A percentile compares a stretch with the other conserved stretches of the same genome.
phyloP scores from a whole-genome alignment of 2,113 vertebrate genomes.

The Lophura nycthemera region DNA sequence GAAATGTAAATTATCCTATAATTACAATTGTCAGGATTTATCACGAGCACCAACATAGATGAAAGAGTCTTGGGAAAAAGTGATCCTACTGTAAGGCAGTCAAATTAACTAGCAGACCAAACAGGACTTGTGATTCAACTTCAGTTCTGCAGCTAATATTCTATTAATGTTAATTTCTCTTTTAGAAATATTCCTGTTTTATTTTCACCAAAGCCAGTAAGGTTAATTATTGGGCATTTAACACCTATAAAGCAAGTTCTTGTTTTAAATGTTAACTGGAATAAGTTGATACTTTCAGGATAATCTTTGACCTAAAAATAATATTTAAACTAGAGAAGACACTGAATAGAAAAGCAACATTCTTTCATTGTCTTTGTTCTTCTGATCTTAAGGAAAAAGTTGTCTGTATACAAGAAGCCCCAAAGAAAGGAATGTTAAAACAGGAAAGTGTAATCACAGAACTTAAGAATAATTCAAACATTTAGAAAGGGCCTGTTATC shows the following conservation, averaged over 20 bases:
- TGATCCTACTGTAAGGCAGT: not conserved
- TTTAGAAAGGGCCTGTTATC: not conserved
- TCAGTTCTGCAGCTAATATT: slow-evolving; percentile 4
- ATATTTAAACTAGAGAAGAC: not conserved
- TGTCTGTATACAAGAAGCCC: not conserved
- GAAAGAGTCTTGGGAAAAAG: not conserved
- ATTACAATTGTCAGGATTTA: slow-evolving; percentile 48
- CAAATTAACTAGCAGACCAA: slow-evolving; percentile 39
- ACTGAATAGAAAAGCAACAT: not conserved
- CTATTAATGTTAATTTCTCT: slow-evolving; percentile 53
- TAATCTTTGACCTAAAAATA: not conserved
- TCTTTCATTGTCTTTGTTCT: not conserved
- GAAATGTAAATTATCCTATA: slow-evolving; percentile 42
- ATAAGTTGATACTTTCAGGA: not conserved
- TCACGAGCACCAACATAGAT: slow-evolving; percentile 6
- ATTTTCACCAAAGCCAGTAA: slow-evolving; percentile 47
- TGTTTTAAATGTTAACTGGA: slow-evolving; percentile 26
- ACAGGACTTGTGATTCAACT: not conserved
- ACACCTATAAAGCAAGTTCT: slow-evolving; percentile 25
- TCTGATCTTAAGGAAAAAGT: not conserved
- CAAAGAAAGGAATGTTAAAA: not conserved
- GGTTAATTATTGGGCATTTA: slow-evolving; percentile 55
- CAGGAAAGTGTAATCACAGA: not conserved
- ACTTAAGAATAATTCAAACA: not conserved
- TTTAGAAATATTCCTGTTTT: slow-evolving; percentile 52